phyloP scores from a whole-genome alignment of 2,113 vertebrate species.

The Dromas ardeola region DNA sequence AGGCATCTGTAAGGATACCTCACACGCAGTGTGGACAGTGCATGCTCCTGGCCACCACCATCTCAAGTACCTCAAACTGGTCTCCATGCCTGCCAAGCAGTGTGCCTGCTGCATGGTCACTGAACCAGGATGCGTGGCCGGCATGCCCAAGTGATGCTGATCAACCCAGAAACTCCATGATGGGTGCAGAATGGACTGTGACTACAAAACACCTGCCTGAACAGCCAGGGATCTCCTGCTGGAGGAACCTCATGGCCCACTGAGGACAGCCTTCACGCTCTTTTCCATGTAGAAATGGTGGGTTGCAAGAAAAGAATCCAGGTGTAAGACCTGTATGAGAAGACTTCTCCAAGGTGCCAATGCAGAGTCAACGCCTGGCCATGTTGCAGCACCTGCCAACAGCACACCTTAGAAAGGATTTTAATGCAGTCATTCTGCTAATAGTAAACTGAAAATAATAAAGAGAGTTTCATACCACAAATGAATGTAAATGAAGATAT shows the following conservation, averaged over 20 bases:
- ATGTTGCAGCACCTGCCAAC: background rate
- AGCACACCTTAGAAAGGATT: background rate
- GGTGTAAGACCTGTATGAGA: background rate
- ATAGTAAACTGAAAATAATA: background rate
- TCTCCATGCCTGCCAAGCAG: background rate
- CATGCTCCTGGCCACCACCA: background rate
- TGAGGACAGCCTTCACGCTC: background rate
- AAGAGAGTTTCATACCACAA: background rate
- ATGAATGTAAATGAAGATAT: background rate
- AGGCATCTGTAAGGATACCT: background rate
- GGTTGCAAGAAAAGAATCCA: background rate
- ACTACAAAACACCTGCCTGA: background rate
- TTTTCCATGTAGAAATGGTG: background rate
- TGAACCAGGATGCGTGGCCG: background rate
- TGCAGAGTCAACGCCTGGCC: background rate
- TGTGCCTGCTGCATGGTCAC: accelerated
- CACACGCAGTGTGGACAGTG: no score
- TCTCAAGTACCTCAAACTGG: background rate
- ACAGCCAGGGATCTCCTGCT: background rate
- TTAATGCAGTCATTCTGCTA: background rate
- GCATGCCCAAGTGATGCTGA: accelerated
- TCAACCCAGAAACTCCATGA: background rate
- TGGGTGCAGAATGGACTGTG: background rate
- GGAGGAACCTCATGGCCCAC: background rate
- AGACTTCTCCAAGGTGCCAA: background rate